These are phyloP conservation scores for Trogon melanurus DNA, from an alignment of 2,113 vertebrate species.

Conservation along the genomic window DNA sequence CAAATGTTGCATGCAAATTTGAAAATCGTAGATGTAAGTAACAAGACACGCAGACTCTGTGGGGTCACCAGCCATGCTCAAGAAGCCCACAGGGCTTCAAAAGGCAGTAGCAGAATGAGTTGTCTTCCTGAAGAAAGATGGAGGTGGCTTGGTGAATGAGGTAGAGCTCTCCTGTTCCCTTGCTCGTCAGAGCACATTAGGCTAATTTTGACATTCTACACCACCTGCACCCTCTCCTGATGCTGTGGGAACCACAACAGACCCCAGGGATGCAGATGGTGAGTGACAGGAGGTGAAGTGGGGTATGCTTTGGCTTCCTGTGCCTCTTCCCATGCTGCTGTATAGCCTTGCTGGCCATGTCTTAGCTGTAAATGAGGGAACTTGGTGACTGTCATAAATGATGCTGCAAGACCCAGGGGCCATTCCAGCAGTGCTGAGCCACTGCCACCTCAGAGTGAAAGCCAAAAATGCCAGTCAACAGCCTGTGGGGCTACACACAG, in stretches of 20 bases:
- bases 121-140: neutral
- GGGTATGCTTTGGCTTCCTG: neutral
- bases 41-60: neutral
- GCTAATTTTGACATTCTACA: neutral
- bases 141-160: neutral
- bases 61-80: neutral
- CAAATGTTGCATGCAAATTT: neutral
- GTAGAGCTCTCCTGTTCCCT: neutral
- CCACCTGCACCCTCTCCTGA: neutral
- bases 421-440: neutral
- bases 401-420: fast-evolving
- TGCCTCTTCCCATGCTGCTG: neutral
- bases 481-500: fast-evolving
- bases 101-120: neutral
- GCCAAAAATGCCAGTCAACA: neutral
- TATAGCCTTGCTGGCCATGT: neutral
- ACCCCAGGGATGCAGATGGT: neutral
- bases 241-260: neutral
- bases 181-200: neutral
- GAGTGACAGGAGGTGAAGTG: fast-evolving
- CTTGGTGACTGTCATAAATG: neutral
- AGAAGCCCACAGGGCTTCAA: neutral
- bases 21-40: neutral
- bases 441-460: neutral
- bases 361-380: neutral